Evolutionary conservation across 2,797 vertebrate genomes (phyloP).

Genomic region (Coilia nasus): DNA sequence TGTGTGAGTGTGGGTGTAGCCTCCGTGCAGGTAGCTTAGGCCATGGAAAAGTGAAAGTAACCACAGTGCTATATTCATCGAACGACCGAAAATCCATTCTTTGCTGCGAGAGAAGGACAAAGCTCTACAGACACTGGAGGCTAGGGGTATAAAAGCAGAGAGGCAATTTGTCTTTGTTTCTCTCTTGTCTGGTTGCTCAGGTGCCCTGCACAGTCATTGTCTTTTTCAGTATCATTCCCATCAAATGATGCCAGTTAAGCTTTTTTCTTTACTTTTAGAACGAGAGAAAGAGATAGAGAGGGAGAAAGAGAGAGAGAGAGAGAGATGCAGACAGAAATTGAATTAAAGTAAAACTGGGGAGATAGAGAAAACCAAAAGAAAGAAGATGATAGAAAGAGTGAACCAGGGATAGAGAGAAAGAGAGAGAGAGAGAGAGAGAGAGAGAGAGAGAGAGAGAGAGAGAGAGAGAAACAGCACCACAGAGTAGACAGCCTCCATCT

Average conservation of each 20-base stretch:
- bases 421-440: background rate
- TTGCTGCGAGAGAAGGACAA: background rate
- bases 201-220: background rate
- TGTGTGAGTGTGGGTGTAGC: conserved; percentile 30
- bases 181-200: background rate
- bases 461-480: background rate
- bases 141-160: background rate
- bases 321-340: background rate
- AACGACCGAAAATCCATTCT: background rate
- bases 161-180: background rate
- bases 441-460: background rate
- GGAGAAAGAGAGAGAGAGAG: background rate
- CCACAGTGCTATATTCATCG: background rate
- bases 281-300: background rate
- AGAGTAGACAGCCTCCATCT: background rate
- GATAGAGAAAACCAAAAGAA: background rate
- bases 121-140: background rate
- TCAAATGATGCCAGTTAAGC: background rate
- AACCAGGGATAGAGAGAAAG: background rate
- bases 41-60: background rate
- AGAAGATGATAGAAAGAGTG: background rate
- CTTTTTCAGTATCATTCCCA: background rate
- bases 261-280: background rate
- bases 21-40: background rate
- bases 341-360: background rate